Conservation (phyloP, 2,888 invertebrate species). For the Chorisops tibialis region DNA sequence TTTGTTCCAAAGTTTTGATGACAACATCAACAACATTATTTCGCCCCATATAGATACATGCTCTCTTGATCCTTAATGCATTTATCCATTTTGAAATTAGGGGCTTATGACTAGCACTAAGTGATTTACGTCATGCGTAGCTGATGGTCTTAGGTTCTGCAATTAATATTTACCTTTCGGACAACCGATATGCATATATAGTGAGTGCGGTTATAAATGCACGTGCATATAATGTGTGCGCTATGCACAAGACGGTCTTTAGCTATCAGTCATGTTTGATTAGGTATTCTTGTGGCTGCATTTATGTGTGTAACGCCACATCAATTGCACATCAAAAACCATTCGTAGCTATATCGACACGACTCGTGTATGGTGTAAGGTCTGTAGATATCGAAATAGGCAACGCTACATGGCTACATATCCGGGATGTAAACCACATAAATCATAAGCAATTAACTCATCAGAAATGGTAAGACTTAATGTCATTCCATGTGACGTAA, state of each 20-base stretch:
- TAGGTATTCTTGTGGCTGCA: not conserved
- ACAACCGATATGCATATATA: constrained; percentile 13
- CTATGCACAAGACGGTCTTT: constrained; percentile 10
- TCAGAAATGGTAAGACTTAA: constrained; percentile 39
- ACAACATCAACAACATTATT: too few species aligned
- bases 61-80: too few species aligned
- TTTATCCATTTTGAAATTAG: constrained; percentile 26
- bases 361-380: constrained; percentile 30
- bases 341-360: constrained; percentile 27
- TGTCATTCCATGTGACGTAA: constrained; percentile 33
- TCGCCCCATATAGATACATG: too few species aligned
- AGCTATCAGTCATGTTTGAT: constrained; percentile 4
- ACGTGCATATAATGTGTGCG: constrained; percentile 21
- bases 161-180: constrained; percentile 27
- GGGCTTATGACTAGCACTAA: constrained; percentile 27
- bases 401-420: constrained; percentile 10
- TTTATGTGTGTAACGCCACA: constrained; percentile 17
- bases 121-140: constrained; percentile 30
- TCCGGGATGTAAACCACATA: constrained; percentile 36
- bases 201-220: not conserved
- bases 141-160: constrained; percentile 22
- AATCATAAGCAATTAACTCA: constrained; percentile 39
- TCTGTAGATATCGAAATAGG: not conserved
- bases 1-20: too few species aligned
- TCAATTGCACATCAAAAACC: constrained; percentile 27